Evolutionary conservation across 2,888 invertebrate genomes (phyloP), one percentile per base, ranked within the genome.

Genomic region (Hypena proboscidalis): DNA sequence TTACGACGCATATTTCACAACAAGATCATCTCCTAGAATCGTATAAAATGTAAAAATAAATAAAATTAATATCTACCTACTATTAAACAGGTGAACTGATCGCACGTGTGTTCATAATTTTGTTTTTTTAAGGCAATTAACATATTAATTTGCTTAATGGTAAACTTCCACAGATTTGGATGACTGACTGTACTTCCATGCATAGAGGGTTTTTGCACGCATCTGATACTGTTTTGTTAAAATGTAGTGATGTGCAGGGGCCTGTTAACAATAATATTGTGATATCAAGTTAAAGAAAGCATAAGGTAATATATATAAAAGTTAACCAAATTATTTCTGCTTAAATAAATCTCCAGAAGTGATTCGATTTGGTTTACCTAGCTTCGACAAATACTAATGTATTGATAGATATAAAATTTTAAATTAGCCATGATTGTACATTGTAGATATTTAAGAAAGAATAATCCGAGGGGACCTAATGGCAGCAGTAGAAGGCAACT

Each of bases 1-100:
- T 25, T 8, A 29, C 17, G 32, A 19, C 20, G 22, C 17, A 34
- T 45, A 29, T 44, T 20, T 29, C 15, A 35, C 41, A 20, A 19
- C 10, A 22, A 22, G 19, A 23, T 23, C 8, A 17, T 34, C 19
- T 20, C 25, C 11, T 32, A 31, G n/a, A 33, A 33, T 22, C 17
- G 11, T 15, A 34, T 20, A 20, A 26, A 25, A 21, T 17, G 14
- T 22, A 34, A 17, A 34, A 34, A 29, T 29, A 22, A 29, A 29
- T 34, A 22, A 26, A 13, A 25, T 37, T 22, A 15, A 30, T 38
- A 7, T 8, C 19, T 21, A 13, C 15, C 21, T 21, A 33, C 15
- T 27, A 22, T 33, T 22, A 26, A 38, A 38, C 23, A 31, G 8
- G 21, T 32, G 21, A 13, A 36, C 14, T 5, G 3, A 2, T 15